Base-by-base conservation (phyloP, 1,140 invertebrate genomes). In the Bombus superbus region DNA sequence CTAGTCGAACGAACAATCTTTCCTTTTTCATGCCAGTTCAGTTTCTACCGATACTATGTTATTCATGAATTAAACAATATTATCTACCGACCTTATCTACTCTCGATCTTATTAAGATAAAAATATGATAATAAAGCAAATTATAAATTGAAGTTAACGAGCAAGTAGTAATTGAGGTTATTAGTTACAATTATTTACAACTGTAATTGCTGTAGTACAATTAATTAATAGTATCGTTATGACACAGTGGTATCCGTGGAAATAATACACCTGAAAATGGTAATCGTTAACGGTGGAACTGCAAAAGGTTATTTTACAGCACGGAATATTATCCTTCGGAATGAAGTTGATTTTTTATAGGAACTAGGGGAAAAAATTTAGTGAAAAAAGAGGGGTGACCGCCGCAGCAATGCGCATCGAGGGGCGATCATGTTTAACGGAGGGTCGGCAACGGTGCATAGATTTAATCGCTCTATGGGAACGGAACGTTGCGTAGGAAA, bases 401-500 rank as follows among this genome's bases (percentile, higher is more conserved):
- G 40, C 42, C 71, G 78, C 35, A 28, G 84, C 84, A 85, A 81
- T 85, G 57, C 82, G 82, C 71, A 69, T 83, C 82, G 64, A 86
- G 84, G 83, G 79, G 77, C 88, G 71, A 69, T 81, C 64, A 32
- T 68, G 69, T 72, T 86, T 73, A 81, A 76, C 80, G 79, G 73
- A 82, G 87, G 88, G 88, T 89, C 84, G 85, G 84, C 88, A 89
- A 89, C 87, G 87, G 88, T 89, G 88, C 88, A 89, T 89, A 88
- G 88, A 89, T 89, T 86, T 86, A 83, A 86, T 89, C 87, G 84
- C 64, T 89, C 81, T 89, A 81, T 89, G 88, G 85, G 88, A 89
- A 89, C 88, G 88, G 83, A 81, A 85, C 81, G 72, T 89, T 81
- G 77, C 88, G 85, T 89, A 83, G 88, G 81, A 89, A 86, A 89